These are phyloP conservation scores for Halcyon leucocephala DNA, from an alignment of 2,797 vertebrate species.

Conservation along the genomic window DNA sequence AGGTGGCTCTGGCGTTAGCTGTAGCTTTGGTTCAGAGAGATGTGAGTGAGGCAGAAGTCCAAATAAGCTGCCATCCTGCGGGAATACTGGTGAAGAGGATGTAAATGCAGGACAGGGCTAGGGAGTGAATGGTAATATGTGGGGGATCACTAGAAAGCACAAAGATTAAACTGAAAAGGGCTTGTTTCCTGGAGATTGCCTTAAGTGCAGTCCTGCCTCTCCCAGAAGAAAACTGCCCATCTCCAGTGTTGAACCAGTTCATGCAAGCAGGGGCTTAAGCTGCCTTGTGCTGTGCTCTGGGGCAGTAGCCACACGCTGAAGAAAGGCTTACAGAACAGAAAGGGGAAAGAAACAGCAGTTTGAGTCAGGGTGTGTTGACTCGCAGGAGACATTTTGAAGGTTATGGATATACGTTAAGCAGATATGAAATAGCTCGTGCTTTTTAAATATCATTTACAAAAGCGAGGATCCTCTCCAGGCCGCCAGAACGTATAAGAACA, in stretches of 20 bases:
- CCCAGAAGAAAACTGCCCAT: neutral
- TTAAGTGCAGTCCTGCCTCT: neutral
- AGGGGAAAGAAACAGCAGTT: neutral
- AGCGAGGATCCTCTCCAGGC: neutral
- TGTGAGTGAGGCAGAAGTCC: neutral
- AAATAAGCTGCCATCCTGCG: neutral
- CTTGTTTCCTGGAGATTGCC: neutral
- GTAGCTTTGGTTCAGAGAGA: neutral
- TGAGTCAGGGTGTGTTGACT: neutral
- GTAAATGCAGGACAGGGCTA: neutral
- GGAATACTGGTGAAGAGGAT: neutral
- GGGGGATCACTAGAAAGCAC: neutral
- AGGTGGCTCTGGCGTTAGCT: neutral
- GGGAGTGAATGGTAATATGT: neutral
- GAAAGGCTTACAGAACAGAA: neutral
- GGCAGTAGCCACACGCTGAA: neutral
- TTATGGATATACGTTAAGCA: conserved; percentile 28
- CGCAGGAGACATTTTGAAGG: neutral
- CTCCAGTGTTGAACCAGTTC: neutral
- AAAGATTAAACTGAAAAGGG: neutral
- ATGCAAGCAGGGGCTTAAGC: neutral
- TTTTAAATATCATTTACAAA: conserved; percentile 22
- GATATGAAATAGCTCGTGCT: conserved; percentile 35
- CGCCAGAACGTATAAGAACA: neutral
- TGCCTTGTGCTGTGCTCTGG: neutral